Evolutionary conservation across 2,113 vertebrate genomes (phyloP).

Genomic region (Daphoenositta chrysoptera): DNA sequence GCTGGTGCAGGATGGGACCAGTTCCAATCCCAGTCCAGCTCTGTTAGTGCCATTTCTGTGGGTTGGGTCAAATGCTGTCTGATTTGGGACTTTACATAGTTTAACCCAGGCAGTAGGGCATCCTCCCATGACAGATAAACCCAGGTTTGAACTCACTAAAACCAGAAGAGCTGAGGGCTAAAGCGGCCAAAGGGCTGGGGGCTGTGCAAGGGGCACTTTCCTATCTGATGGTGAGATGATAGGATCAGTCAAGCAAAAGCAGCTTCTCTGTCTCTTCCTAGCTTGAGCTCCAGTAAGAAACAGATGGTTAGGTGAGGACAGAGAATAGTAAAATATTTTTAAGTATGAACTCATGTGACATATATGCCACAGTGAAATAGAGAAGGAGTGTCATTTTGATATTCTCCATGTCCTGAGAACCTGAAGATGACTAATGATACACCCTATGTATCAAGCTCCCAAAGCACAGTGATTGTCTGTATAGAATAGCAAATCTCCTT

Average conservation of each 20-base stretch:
- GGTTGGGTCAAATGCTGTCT: neutral
- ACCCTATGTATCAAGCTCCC: neutral
- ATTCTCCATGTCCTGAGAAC: neutral
- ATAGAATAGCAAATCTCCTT: neutral
- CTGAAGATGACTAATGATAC: neutral
- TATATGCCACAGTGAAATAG: neutral
- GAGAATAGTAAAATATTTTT: neutral
- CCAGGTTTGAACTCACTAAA: neutral
- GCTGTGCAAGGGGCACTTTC: neutral
- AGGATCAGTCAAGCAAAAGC: neutral
- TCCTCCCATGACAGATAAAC: neutral
- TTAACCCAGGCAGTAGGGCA: neutral
- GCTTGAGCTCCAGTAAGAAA: neutral
- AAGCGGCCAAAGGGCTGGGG: neutral
- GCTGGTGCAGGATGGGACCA: neutral
- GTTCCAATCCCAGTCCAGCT: neutral
- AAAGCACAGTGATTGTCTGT: neutral
- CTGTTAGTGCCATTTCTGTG: neutral
- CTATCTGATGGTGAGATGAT: neutral
- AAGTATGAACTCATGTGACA: neutral
- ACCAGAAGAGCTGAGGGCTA: neutral
- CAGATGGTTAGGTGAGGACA: slow-evolving; percentile 25
- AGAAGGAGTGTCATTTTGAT: neutral
- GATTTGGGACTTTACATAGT: neutral
- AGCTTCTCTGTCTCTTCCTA: neutral